Percentiles rank a stretch among this genome's conserved stretches.
These are phyloP conservation scores for Sminthurides aquaticus DNA, from an alignment of 2,888 invertebrate species.

Conservation along the genomic window DNA sequence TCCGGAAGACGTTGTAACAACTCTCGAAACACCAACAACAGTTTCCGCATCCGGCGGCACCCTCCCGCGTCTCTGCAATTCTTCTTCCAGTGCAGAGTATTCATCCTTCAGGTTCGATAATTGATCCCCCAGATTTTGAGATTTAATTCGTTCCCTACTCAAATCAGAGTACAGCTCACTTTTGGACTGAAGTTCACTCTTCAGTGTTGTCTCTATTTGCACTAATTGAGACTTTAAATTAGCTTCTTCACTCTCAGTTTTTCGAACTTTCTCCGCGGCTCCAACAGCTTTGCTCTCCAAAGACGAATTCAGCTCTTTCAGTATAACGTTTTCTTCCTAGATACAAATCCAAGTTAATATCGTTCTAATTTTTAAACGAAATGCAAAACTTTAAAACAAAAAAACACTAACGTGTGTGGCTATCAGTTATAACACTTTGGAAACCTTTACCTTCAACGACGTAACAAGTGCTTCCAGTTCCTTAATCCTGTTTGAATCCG, in stretches of 20 bases:
- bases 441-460: constrained; percentile 19
- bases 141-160: constrained; percentile 25
- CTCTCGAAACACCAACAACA: not conserved
- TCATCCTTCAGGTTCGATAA: not conserved
- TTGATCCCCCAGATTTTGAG: constrained; percentile 6
- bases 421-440: too few relatives aligned
- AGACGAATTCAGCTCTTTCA: constrained; percentile 35
- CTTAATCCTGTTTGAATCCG: constrained; percentile 26
- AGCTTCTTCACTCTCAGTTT: constrained; percentile 26
- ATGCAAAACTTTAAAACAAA: not conserved
- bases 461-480: constrained; percentile 31
- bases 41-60: not conserved
- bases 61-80: not conserved
- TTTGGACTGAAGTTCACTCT: constrained; percentile 31
- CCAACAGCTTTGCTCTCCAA: constrained; percentile 30
- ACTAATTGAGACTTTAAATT: constrained; percentile 23
- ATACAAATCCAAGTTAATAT: not conserved
- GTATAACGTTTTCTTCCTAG: constrained; percentile 36
- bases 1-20: not conserved
- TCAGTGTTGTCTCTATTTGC: constrained; percentile 31
- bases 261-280: constrained; percentile 25
- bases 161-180: constrained; percentile 29
- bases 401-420: too few relatives aligned
- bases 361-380: not conserved
- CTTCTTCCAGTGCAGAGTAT: not conserved